A percentile compares a stretch with the other conserved stretches of the same genome.
Conservation (phyloP, 2,797 vertebrate genomes). For the Sebastes jordani region DNA sequence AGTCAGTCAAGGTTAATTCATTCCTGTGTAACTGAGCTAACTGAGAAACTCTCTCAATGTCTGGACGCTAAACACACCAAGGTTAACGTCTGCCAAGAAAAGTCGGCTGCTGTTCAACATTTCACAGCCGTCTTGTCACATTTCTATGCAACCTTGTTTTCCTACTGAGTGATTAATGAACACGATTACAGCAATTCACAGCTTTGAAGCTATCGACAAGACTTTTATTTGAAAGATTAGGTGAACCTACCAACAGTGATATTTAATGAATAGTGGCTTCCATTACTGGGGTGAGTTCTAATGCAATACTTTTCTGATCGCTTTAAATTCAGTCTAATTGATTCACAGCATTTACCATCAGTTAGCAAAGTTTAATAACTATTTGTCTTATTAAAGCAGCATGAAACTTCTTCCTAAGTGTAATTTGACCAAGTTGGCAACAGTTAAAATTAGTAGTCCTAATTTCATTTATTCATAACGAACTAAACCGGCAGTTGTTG, state of each 20-base stretch:
- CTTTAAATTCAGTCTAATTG: background rate
- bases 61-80: background rate
- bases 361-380: background rate
- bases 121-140: background rate
- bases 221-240: background rate
- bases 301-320: background rate
- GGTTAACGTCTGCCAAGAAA: background rate
- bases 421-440: background rate
- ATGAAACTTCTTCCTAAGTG: background rate
- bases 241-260: background rate
- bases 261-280: background rate
- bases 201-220: background rate
- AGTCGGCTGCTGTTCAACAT: background rate
- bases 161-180: background rate
- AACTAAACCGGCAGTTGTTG: background rate
- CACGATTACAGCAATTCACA: background rate
- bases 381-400: background rate
- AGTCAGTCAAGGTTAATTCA: background rate
- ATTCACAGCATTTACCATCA: background rate
- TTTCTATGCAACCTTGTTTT: background rate
- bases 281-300: background rate
- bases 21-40: background rate
- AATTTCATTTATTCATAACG: background rate
- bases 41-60: background rate
- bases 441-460: background rate